Percentiles rank a stretch among this genome's conserved stretches.
Conservation (phyloP, 1,140 invertebrate species). For the Drosophila sproati region DNA sequence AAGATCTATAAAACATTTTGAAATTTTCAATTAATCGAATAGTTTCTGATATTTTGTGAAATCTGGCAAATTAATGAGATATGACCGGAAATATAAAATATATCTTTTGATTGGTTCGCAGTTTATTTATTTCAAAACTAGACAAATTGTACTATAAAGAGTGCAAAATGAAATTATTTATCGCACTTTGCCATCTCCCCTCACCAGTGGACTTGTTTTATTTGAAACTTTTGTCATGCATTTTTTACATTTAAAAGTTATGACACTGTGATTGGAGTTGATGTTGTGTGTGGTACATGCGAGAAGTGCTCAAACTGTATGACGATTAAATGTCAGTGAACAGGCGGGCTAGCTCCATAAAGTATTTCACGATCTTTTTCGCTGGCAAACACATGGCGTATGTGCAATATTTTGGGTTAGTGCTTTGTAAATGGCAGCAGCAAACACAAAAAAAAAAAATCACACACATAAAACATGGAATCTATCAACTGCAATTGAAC, state of each 20-base stretch:
- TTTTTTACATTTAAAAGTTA: slow-evolving; percentile 31
- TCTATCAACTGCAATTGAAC: slow-evolving; percentile 57
- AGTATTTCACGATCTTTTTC: slow-evolving; percentile 44
- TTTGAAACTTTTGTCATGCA: slow-evolving; percentile 3
- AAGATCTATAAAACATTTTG: no score
- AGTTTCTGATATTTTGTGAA: no score
- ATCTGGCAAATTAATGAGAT: no score
- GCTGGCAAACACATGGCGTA: slow-evolving; percentile 37
- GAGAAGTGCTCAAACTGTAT: slow-evolving; percentile 27
- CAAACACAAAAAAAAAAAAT: neutral
- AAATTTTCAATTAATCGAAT: no score
- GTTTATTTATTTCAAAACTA: no score
- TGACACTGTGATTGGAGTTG: slow-evolving; percentile 22
- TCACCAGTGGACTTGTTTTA: slow-evolving; percentile 12
- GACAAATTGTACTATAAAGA: no score
- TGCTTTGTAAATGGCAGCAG: slow-evolving; percentile 32
- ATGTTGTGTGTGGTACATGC: slow-evolving; percentile 12
- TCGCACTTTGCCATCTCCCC: neutral
- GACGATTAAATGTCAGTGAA: slow-evolving; percentile 41
- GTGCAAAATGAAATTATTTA: neutral
- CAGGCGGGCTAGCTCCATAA: slow-evolving; percentile 29
- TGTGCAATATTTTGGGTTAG: slow-evolving; percentile 59
- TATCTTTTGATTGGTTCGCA: no score
- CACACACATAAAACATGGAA: slow-evolving; percentile 32
- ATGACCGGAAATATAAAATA: no score